Evolutionary conservation across 1,140 invertebrate genomes (phyloP).

Genomic region (Hypothenemus hampei): DNA sequence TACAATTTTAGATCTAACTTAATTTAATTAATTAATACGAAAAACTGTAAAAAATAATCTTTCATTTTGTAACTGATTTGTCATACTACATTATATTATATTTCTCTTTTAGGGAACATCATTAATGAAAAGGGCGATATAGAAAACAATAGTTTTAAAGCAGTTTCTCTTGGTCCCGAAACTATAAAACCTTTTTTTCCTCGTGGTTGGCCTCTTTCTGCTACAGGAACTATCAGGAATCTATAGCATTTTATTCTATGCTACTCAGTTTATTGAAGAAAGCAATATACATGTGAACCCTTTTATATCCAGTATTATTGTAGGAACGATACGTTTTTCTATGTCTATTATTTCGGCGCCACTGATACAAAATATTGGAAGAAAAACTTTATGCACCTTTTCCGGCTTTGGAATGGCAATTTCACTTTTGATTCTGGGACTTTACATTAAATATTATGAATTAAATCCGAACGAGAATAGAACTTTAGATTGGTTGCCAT

Average conservation of each 20-base stretch:
- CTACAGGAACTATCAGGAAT: conserved; percentile 69
- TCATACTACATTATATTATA: too few species aligned
- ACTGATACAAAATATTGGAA: conserved; percentile 64
- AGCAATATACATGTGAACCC: conserved; percentile 63
- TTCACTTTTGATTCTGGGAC: conserved; percentile 55
- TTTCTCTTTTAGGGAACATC: not conserved
- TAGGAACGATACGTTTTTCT: conserved; percentile 62
- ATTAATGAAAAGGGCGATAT: not conserved
- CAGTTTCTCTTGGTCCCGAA: conserved; percentile 43
- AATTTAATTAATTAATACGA: too few species aligned
- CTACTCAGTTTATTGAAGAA: conserved; percentile 63
- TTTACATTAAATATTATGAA: conserved; percentile 49
- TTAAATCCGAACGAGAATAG: conserved; percentile 42
- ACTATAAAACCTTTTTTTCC: conserved; percentile 60
- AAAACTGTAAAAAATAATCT: too few species aligned
- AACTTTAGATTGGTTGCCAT: conserved; percentile 53
- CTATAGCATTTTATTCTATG: conserved; percentile 73
- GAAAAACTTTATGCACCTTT: conserved; percentile 60
- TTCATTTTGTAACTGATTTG: too few species aligned
- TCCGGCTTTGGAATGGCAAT: conserved; percentile 61
- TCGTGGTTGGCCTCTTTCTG: conserved; percentile 60
- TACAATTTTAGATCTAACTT: too few species aligned
- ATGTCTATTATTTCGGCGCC: conserved; percentile 63
- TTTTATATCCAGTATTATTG: conserved; percentile 66
- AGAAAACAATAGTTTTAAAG: too few species aligned